phyloP scores from a whole-genome alignment of 2,113 vertebrate genomes.

The Dolichotis patagonum region DNA sequence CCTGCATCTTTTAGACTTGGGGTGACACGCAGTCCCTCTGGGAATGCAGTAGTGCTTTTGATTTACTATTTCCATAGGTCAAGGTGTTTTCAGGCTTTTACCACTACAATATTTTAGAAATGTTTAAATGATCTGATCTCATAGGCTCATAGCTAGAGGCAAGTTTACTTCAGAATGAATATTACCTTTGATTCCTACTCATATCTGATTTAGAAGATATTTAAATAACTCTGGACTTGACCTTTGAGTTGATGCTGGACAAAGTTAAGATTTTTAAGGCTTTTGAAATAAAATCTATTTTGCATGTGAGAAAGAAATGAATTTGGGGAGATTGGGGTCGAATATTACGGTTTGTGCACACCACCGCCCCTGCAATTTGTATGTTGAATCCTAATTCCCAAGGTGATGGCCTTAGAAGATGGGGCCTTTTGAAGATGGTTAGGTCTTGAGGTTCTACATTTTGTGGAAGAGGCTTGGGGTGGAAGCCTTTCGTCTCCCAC shows the following conservation, averaged over 20 bases:
- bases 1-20: background rate
- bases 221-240: background rate
- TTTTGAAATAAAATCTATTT: background rate
- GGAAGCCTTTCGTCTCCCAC: background rate
- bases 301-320: background rate
- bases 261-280: background rate
- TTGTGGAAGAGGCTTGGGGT: background rate
- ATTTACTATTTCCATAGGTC: background rate
- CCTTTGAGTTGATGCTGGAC: background rate
- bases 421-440: background rate
- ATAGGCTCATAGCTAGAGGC: background rate
- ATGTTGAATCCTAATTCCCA: background rate
- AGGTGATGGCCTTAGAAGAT: background rate
- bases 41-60: background rate
- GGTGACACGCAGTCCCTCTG: background rate
- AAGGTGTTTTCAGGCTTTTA: background rate
- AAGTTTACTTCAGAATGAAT: background rate
- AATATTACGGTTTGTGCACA: background rate
- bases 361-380: background rate
- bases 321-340: background rate
- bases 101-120: background rate
- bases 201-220: background rate
- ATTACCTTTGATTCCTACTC: background rate
- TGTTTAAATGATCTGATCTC: background rate
- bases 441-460: no score